Conservation (phyloP, 2,113 vertebrate genomes). For the Aviceda subcristata region DNA sequence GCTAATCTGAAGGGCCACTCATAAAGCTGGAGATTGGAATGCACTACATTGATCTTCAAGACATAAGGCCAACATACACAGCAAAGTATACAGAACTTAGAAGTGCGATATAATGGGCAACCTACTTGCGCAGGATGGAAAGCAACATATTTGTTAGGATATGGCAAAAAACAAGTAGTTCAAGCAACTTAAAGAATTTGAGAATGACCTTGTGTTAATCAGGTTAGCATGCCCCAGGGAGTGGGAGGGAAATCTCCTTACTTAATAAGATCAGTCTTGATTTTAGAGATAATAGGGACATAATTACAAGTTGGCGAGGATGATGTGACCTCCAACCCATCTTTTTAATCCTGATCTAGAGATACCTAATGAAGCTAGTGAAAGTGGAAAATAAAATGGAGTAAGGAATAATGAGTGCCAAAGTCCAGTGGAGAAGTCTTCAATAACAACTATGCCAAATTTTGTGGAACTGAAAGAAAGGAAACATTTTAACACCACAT, state of each 20-base stretch:
- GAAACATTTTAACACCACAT: background rate
- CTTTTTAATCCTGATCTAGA: conserved; percentile 46
- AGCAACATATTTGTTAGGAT: conserved; percentile 30
- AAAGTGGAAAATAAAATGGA: conserved; percentile 40
- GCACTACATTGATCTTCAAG: background rate
- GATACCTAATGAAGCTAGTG: conserved; percentile 38
- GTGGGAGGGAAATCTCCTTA: conserved; percentile 62
- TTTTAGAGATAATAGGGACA: conserved; percentile 67
- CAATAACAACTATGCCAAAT: background rate
- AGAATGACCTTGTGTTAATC: conserved; percentile 64
- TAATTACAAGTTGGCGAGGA: conserved; percentile 59
- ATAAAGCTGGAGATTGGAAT: background rate
- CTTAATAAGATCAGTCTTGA: conserved; percentile 71
- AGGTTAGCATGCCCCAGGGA: conserved; percentile 54
- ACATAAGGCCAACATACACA: background rate
- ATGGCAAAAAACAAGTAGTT: conserved; percentile 50
- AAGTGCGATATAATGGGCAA: background rate
- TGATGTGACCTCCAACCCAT: conserved; percentile 60
- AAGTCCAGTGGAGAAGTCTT: background rate
- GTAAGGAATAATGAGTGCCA: background rate
- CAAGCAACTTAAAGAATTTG: conserved; percentile 46
- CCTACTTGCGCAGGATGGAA: background rate
- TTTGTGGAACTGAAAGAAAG: background rate
- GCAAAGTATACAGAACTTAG: background rate
- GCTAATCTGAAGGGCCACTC: background rate